These are phyloP conservation scores for Papilio gigon DNA, from an alignment of 2,888 invertebrate species.

Conservation along the genomic window DNA sequence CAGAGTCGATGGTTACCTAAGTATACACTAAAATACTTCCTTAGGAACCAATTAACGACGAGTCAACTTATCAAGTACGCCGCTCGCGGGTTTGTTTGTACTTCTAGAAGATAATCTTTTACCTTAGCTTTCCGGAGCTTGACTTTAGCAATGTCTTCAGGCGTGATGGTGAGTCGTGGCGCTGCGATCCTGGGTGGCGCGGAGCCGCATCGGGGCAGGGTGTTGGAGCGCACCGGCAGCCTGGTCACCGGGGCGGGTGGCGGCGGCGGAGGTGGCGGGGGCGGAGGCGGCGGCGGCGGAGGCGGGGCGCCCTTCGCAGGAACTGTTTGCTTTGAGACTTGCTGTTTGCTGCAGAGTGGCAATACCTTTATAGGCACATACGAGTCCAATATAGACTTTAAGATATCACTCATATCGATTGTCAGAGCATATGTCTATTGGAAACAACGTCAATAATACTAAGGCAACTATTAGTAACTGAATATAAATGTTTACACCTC, in stretches of 20 bases:
- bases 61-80: too few relatives aligned
- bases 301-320: constrained; percentile 44
- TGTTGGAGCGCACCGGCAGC: constrained; percentile 60
- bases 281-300: constrained; percentile 64
- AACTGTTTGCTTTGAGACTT: constrained; percentile 49
- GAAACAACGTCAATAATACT: too few relatives aligned
- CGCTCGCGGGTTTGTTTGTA: too few relatives aligned
- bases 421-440: too few relatives aligned
- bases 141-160: constrained; percentile 76
- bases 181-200: constrained; percentile 67
- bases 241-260: constrained; percentile 53
- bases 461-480: too few relatives aligned
- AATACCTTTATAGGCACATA: not conserved
- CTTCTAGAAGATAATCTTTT: constrained; percentile 33
- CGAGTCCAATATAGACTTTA: not conserved
- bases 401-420: too few relatives aligned
- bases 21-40: not conserved
- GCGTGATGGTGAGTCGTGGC: constrained; percentile 72
- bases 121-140: constrained; percentile 76
- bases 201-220: constrained; percentile 71
- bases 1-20: too few relatives aligned
- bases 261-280: constrained; percentile 63
- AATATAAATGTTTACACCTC: too few relatives aligned
- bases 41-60: not conserved
- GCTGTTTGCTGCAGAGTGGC: constrained; percentile 28